phyloP scores from a whole-genome alignment of 1,140 invertebrate species.

The Formica exsecta region DNA sequence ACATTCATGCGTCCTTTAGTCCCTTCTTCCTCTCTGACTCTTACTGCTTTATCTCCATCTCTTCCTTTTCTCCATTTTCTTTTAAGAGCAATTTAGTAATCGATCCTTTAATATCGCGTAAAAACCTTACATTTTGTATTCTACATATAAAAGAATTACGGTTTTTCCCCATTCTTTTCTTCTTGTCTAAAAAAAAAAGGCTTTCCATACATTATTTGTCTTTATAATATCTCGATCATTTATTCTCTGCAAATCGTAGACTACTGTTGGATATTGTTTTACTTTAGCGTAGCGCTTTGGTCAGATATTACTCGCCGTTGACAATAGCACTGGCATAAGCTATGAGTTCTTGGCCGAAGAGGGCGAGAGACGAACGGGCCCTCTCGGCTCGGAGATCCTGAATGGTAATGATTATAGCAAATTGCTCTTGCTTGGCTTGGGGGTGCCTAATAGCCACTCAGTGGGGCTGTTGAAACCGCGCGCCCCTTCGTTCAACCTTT shows the following conservation, averaged over 20 bases:
- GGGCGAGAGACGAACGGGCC: conserved; percentile 69
- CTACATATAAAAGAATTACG: not conserved
- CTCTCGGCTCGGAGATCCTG: conserved; percentile 80
- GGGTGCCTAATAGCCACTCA: conserved; percentile 84
- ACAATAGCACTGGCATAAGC: conserved; percentile 59
- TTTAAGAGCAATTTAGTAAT: conserved; percentile 15
- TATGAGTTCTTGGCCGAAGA: conserved; percentile 67
- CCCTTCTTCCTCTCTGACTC: conserved; percentile 38
- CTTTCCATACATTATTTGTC: not conserved
- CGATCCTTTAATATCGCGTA: not conserved
- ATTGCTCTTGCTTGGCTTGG: conserved; percentile 81
- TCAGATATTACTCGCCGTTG: conserved; percentile 65
- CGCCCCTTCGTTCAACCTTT: conserved; percentile 83
- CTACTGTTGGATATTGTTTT: not conserved
- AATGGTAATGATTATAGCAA: conserved; percentile 84
- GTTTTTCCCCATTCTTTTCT: not conserved
- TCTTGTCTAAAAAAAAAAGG: no score
- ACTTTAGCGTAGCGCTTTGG: conserved; percentile 32
- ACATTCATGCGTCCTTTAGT: conserved; percentile 66
- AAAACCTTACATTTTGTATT: not conserved
- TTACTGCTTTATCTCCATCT: conserved; percentile 58
- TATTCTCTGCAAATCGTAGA: not conserved
- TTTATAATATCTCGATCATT: not conserved
- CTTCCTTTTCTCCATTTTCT: conserved; percentile 39
- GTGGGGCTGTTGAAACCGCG: conserved; percentile 81